Evolutionary conservation across 2,888 invertebrate genomes (phyloP).

Genomic region (Metacarcinus magister): DNA sequence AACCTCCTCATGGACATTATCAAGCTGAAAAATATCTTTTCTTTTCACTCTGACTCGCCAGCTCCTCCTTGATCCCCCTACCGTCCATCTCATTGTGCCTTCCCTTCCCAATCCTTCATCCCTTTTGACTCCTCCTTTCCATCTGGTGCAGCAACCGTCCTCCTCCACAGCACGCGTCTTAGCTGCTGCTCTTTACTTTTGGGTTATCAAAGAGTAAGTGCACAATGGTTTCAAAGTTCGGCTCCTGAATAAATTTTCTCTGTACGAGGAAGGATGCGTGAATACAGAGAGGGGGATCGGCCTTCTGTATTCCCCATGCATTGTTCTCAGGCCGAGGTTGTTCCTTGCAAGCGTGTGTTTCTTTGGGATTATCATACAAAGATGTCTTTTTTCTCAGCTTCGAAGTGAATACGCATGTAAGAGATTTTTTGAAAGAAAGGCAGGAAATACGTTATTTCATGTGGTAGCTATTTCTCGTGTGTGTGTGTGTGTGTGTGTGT

Average conservation of each 20-base stretch:
- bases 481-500: background rate
- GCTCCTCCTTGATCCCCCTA: background rate
- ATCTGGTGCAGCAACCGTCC: background rate
- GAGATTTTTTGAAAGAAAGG: background rate
- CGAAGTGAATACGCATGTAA: background rate
- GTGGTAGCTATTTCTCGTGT: background rate
- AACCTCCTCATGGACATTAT: background rate
- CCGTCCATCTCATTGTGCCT: background rate
- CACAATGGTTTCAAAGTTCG: background rate
- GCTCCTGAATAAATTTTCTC: background rate
- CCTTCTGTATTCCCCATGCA: background rate
- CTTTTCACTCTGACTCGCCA: background rate
- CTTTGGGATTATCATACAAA: background rate
- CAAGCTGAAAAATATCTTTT: background rate
- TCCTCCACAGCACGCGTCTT: background rate
- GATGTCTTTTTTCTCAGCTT: background rate
- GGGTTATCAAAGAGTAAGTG: background rate
- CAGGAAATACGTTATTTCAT: background rate
- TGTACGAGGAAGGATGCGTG: background rate
- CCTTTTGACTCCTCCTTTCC: background rate
- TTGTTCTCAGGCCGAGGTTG: background rate
- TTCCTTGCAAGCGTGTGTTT: background rate
- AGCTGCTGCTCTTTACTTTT: background rate
- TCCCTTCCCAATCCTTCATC: background rate
- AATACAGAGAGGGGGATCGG: background rate